Percentiles rank a stretch among this genome's conserved stretches.
phyloP scores from a whole-genome alignment of 2,797 vertebrate species.

The Alauda arvensis region DNA sequence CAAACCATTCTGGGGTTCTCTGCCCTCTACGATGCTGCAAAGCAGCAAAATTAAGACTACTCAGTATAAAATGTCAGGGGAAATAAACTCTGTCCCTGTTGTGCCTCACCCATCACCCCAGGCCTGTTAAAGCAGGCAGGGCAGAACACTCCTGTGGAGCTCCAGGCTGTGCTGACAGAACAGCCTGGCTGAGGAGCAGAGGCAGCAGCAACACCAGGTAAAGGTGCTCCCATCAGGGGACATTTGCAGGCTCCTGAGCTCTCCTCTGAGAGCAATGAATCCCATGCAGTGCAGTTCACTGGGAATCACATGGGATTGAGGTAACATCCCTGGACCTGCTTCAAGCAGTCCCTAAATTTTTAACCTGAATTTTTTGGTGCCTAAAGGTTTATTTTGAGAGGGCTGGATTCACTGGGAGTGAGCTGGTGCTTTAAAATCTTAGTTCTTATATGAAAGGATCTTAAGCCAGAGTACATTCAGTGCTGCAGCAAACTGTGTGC shows the following conservation, averaged over 20 bases:
- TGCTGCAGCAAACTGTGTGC: background rate
- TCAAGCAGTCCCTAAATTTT: background rate
- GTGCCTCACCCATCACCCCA: background rate
- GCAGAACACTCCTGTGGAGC: fast-evolving
- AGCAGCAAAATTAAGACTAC: background rate
- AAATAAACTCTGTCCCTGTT: background rate
- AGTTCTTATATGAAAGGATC: background rate
- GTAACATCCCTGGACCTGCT: background rate
- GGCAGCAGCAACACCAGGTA: background rate
- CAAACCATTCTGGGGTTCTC: background rate
- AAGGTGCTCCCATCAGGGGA: background rate
- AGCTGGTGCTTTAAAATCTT: background rate
- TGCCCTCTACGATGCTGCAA: background rate
- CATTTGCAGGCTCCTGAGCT: background rate
- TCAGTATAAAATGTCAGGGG: background rate
- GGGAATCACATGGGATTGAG: background rate
- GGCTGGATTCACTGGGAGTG: background rate
- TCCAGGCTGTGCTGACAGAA: background rate
- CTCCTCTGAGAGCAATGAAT: background rate
- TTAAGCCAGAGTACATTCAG: background rate
- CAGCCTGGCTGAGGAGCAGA: background rate
- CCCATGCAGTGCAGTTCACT: fast-evolving
- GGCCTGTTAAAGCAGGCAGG: background rate
- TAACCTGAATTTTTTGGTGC: background rate
- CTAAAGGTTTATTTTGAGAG: background rate